Conservation (phyloP, 2,113 vertebrate species). For the Carettochelys insculpta region DNA sequence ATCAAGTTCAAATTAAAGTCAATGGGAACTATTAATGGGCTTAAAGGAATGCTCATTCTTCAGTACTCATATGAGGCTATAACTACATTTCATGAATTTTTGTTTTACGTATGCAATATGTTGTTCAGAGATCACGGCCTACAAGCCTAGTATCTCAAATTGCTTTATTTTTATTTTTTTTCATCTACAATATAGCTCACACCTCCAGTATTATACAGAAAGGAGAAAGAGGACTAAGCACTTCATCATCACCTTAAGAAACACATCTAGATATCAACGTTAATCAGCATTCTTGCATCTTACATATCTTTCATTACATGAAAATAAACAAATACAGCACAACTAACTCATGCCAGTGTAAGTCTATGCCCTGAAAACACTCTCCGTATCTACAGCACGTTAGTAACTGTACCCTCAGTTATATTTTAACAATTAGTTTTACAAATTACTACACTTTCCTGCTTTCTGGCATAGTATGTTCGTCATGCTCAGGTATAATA, state of each 20-base stretch:
- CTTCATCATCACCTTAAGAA: neutral
- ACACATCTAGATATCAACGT: neutral
- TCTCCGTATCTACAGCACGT: neutral
- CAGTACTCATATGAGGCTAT: neutral
- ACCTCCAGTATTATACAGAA: neutral
- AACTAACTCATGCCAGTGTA: neutral
- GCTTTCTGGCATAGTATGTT: neutral
- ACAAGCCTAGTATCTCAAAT: neutral
- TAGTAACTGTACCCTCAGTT: neutral
- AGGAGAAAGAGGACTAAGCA: neutral
- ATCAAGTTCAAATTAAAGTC: neutral
- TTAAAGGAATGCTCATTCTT: neutral
- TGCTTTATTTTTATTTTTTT: neutral
- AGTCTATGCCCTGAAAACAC: neutral
- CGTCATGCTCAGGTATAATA: neutral
- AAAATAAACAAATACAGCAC: neutral
- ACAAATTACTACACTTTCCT: neutral
- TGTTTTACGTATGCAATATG: neutral
- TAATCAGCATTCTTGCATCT: neutral
- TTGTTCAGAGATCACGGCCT: neutral
- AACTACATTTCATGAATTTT: neutral
- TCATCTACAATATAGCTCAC: neutral
- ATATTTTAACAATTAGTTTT: neutral
- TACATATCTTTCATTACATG: neutral
- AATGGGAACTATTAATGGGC: neutral